phyloP scores from a whole-genome alignment of 2,888 invertebrate genomes.

The Resseliella maxima region DNA sequence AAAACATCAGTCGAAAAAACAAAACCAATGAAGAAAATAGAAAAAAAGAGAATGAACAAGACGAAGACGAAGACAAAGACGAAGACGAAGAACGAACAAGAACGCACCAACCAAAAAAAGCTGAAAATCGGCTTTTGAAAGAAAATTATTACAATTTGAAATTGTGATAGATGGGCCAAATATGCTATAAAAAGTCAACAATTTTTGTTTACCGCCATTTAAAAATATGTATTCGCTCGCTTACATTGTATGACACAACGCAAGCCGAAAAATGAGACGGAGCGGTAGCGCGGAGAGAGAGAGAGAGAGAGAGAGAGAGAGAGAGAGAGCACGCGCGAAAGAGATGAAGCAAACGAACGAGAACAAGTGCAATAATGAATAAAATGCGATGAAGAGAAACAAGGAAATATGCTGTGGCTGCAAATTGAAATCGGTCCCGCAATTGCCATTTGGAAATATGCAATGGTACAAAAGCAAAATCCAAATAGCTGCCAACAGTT shows the following conservation, averaged over 20 bases:
- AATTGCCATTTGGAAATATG: conserved; percentile 12
- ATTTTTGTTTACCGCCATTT: neutral
- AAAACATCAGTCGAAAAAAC: too few species aligned
- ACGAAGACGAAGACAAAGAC: neutral
- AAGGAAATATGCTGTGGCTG: neutral
- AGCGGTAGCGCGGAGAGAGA: too few species aligned
- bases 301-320: too few species aligned
- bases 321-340: too few species aligned
- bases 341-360: too few species aligned
- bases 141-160: neutral
- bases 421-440: conserved; percentile 13
- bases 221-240: too few species aligned
- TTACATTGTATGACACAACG: too few species aligned
- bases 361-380: too few species aligned
- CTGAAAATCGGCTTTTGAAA: conserved; percentile 21
- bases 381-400: neutral
- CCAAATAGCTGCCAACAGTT: conserved; percentile 6
- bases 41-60: neutral
- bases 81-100: neutral
- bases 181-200: neutral
- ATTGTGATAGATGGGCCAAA: neutral
- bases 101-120: neutral
- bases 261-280: too few species aligned
- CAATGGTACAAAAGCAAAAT: neutral
- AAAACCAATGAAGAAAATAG: too few species aligned